Base-by-base conservation (phyloP, 92 coral and sea anemone genomes). In the Paramuricea clavata region DNA sequence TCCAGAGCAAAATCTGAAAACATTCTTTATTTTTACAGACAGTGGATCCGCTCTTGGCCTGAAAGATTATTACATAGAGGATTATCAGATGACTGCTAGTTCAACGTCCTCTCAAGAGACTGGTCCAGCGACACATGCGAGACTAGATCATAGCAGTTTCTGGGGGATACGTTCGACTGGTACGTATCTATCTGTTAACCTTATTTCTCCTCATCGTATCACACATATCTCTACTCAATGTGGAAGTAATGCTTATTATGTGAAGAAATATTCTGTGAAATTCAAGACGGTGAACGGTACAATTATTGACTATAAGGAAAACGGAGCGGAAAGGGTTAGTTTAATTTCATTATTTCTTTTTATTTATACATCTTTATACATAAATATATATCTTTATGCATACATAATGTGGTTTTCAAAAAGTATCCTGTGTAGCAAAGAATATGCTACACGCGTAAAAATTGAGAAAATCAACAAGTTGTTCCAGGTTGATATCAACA, bases 151-250 rank as follows among this genome's bases (percentile, higher is more conserved):
- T 33, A 9, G 0, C 15, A 21, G 1, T 2, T 4, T 19, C 22
- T 73, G 28, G 79, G 54, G 19, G 60, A 1, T 8, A 2, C 4
- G 35, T 13, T 6, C 30, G 0, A 5, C 31, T 73, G 26, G 26
- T 16, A 15, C n/a, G 5, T 73, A 16, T 52, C 15, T 73, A 9
- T 11, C 26, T 12, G 35, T 73, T 1, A 39, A 73, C 1, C 35
- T 73, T 0, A 23, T 73, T 6, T 52, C n/a, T 42, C 59, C 32
- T 6, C 79, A 59, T 8, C 79, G 30, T 9, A 43, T 73, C 12
- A 73, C 79, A 1, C 79, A 73, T 12, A 73, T 73, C 79, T 49
- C 79, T 0, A 73, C 60, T 19, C 79, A 73, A 73, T 57, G 79
- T 49, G 79, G 79, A 42, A 39, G 31, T 44, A 25, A 42, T 23